phyloP scores from a whole-genome alignment of 1,140 invertebrate genomes.

The Aphelinus atriplicis region DNA sequence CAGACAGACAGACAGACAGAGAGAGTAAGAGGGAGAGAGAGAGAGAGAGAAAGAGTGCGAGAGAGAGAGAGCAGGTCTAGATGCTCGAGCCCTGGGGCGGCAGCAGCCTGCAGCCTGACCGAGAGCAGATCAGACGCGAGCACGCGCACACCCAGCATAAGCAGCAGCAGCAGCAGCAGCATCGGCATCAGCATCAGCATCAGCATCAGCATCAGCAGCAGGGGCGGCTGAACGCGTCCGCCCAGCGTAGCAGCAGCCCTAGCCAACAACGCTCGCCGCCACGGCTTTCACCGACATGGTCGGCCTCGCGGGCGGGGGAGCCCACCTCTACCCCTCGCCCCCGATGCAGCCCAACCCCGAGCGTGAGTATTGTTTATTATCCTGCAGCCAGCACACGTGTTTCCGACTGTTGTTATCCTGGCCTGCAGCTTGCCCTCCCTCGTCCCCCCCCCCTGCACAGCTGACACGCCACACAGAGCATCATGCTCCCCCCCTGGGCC shows the following conservation, averaged over 20 bases:
- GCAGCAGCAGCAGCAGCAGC: background rate
- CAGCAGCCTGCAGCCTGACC: background rate
- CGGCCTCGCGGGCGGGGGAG: slow-evolving; percentile 65
- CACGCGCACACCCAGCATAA: background rate
- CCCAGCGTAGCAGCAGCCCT: background rate
- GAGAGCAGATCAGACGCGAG: background rate
- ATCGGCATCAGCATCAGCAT: background rate
- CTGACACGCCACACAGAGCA: too few relatives aligned
- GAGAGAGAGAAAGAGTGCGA: background rate
- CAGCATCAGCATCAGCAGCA: slow-evolving; percentile 11
- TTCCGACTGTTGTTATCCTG: too few relatives aligned
- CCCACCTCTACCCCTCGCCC: slow-evolving; percentile 65
- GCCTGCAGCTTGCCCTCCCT: too few relatives aligned
- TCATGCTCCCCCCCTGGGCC: too few relatives aligned
- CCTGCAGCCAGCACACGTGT: too few relatives aligned
- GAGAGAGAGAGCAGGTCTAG: slow-evolving; percentile 43
- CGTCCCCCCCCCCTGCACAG: background rate
- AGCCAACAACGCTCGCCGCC: slow-evolving; percentile 53
- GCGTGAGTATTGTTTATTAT: slow-evolving; percentile 49
- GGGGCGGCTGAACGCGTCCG: background rate
- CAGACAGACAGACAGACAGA: too few relatives aligned
- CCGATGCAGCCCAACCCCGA: slow-evolving; percentile 64
- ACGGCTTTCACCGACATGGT: slow-evolving; percentile 67
- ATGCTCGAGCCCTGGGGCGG: slow-evolving; percentile 49
- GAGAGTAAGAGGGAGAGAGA: background rate